Evolutionary conservation across 2,113 vertebrate genomes (phyloP).

Genomic region (Tenebrosternarchus preto): DNA sequence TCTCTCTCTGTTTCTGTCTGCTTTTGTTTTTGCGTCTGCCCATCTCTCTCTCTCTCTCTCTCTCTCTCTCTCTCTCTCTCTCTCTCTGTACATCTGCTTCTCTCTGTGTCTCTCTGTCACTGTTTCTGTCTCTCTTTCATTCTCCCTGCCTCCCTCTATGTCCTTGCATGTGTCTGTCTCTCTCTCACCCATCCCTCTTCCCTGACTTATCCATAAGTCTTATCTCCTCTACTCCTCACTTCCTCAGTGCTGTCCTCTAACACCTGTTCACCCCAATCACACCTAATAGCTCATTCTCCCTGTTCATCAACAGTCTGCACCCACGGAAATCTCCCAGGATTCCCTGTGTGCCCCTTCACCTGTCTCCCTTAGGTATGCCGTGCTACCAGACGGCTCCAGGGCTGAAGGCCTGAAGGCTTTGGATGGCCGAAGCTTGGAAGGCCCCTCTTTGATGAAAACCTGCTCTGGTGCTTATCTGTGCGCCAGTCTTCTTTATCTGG

Average conservation of each 20-base stretch:
- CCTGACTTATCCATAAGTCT: slow-evolving; percentile 49
- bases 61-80: slow-evolving; percentile 27
- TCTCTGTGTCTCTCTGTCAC: slow-evolving; percentile 3
- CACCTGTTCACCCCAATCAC: slow-evolving; percentile 52
- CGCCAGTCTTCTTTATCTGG: slow-evolving; percentile 35
- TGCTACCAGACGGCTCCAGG: background rate
- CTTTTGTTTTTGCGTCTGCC: too few relatives aligned
- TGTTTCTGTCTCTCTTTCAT: slow-evolving; percentile 5
- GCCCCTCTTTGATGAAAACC: slow-evolving; percentile 30
- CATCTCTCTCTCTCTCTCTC: slow-evolving; percentile 35
- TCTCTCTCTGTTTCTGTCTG: slow-evolving; percentile 27
- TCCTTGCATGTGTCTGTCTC: slow-evolving; percentile 17
- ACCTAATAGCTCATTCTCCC: slow-evolving; percentile 53
- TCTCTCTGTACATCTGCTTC: slow-evolving; percentile 19
- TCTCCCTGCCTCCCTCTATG: slow-evolving; percentile 32
- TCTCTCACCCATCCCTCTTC: slow-evolving; percentile 19
- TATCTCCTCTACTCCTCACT: slow-evolving; percentile 53
- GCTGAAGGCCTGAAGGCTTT: background rate
- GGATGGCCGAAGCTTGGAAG: background rate
- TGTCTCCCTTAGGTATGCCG: background rate
- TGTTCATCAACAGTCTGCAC: slow-evolving; percentile 19
- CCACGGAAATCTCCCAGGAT: slow-evolving; percentile 8
- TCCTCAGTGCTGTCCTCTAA: slow-evolving; percentile 48
- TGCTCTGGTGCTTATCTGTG: slow-evolving; percentile 40
- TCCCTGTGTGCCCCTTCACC: background rate